Base-by-base conservation (phyloP, 2,797 vertebrate genomes). In the Crenichthys baileyi region DNA sequence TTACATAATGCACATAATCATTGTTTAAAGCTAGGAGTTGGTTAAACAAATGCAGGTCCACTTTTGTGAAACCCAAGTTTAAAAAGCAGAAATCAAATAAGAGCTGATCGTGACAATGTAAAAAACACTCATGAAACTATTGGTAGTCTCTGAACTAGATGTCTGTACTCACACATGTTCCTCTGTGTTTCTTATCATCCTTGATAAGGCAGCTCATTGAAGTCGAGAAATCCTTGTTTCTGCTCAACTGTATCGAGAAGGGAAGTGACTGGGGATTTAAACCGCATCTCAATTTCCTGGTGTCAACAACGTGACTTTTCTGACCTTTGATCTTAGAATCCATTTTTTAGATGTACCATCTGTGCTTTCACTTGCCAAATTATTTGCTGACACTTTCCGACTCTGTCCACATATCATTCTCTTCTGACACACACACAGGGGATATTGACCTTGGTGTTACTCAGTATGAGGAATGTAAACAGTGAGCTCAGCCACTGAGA, bases 281-380 rank as follows among this genome's bases (percentile, higher is more conserved):
- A 41, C 26, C 36, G 73, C 88, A 81, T 87, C 83, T 74, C 55
- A 2, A 2, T 84, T 94, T 93, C 93, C 94, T 92, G 90, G 83
- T 92, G 89, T 78, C 73, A 61, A 36, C 13, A 90, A 87, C 51
- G 89, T 94, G 93, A 94, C 81, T 46, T 22, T 31, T 26, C 58
- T 85, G 86, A 95, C 90, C 91, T 90, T 94, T 93, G 88, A 83
- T 85, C 88, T 72, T 39, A 36, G 26, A 65, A 79, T 65, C 31
- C 51, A 76, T 31, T 41, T 50, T 67, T 79, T 72, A 29, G 2
- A 29, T 61, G 11, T 74, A 36, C 41, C 51, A 4, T 36, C 2
- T 81, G 15, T 71, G 48, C 12, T n/a, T 73, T 46, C 31, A 76
- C 24, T 67, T 26, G 7, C 48, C 4, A 11, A 1, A 71, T 24